A percentile compares a stretch with the other conserved stretches of the same genome.
These are phyloP conservation scores for Ceriagrion tenellum DNA, from an alignment of 2,888 invertebrate genomes.

Conservation along the genomic window DNA sequence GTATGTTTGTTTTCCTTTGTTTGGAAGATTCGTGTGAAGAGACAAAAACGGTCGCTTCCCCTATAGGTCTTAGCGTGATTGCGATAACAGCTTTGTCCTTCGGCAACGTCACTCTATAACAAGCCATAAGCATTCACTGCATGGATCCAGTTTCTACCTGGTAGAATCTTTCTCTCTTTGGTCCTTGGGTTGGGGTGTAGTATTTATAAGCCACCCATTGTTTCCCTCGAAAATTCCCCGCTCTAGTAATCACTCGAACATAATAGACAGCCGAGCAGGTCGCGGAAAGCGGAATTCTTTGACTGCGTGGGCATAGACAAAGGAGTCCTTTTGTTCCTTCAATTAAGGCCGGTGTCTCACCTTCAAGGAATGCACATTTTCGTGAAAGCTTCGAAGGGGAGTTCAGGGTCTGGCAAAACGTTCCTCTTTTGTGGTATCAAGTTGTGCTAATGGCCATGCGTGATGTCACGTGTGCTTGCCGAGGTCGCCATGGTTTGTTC, in stretches of 20 bases:
- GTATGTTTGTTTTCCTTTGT: no score
- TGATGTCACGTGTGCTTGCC: not conserved
- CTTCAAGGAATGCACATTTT: not conserved
- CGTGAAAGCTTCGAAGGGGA: not conserved
- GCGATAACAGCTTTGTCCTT: no score
- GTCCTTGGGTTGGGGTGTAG: not conserved
- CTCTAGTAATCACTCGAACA: not conserved
- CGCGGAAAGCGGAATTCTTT: not conserved
- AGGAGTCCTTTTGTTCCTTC: not conserved
- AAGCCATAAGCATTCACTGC: no score
- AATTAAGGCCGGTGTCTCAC: not conserved
- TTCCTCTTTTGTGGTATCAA: not conserved
- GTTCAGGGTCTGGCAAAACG: not conserved
- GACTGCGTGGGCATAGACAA: not conserved
- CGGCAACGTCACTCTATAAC: no score
- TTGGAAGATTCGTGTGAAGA: no score
- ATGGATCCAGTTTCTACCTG: not conserved
- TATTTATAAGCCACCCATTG: not conserved
- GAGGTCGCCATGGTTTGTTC: not conserved
- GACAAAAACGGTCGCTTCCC: no score
- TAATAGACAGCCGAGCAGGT: not conserved
- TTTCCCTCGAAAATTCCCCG: slow-evolving; percentile 1
- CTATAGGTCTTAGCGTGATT: no score
- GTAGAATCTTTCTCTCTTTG: not conserved
- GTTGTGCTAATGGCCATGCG: not conserved